Base-by-base conservation (phyloP, 2,113 vertebrate species). In the Thryonomys swinderianus region DNA sequence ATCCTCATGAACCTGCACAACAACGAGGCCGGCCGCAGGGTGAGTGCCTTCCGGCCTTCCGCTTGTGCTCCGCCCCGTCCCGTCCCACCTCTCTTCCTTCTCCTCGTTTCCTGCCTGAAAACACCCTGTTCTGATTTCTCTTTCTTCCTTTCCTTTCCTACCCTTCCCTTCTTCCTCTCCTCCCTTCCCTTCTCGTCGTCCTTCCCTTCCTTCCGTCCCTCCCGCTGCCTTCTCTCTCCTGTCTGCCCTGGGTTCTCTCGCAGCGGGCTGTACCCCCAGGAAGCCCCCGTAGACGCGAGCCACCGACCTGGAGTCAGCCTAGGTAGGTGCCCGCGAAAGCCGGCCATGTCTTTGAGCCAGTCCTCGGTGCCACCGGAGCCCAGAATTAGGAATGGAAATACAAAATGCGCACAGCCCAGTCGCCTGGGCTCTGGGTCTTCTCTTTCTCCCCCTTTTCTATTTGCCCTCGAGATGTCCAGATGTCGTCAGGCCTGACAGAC, bases 1-100 rank as follows among this genome's bases (percentile, higher is more conserved):
- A 99, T 99, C 90, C 27, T 99, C 98, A 99, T 99, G 99, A 99
- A 99, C 96, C 97, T 99, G 85, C 99, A 99, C 98, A 99, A 99
- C 97, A 99, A 99, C 0, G 99, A 99, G 96, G 99, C 99, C 0
- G 99, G 99, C 93, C 98, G 99, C 48, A 98, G 99, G 98, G 99
- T 99, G 98, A 99, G 99, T 98, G 87, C 66, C 64, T 8, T 5
- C 1, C 25, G 0, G 27, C 1, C 25, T 64, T 32, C 27, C 10
- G 45, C 16, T 45, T 51, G n/a, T n/a, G n/a, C n/a, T n/a, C n/a
- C n/a, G n/a, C n/a, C n/a, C n/a, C n/a, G n/a, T n/a, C n/a, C n/a
- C n/a, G n/a, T n/a, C n/a, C n/a, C n/a, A n/a, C n/a, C n/a, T 53
- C 61, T 32, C 48, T 18, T 23, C 30, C 1, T 61, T 13, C 48